Percentiles rank a stretch among this genome's conserved stretches.
These are phyloP conservation scores for Alaudala cheleensis DNA, from an alignment of 2,113 vertebrate species.

Conservation along the genomic window DNA sequence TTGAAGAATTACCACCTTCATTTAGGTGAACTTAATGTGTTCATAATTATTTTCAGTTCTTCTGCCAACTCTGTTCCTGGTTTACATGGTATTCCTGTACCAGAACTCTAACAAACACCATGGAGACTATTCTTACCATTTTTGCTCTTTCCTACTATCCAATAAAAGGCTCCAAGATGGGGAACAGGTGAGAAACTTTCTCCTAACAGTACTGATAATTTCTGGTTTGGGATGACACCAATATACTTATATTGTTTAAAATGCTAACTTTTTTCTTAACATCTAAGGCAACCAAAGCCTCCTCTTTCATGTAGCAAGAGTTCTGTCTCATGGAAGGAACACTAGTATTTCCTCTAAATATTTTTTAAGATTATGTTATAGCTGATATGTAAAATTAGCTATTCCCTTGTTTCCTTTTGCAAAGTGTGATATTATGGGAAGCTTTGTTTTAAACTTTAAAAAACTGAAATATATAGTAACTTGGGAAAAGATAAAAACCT, in stretches of 20 bases:
- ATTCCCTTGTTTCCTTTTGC: neutral
- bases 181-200: constrained; percentile 80
- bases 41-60: constrained; percentile 77
- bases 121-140: constrained; percentile 85
- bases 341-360: neutral
- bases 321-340: neutral
- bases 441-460: neutral
- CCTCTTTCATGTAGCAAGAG: neutral
- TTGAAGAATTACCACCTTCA: neutral
- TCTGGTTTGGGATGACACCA: neutral
- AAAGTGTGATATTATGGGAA: neutral
- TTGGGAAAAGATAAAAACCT: neutral
- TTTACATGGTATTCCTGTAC: constrained; percentile 97
- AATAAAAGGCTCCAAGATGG: constrained; percentile 78
- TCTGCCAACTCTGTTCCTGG: constrained; percentile 95
- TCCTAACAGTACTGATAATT: neutral
- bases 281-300: neutral
- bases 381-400: neutral
- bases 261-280: neutral
- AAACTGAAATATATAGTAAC: neutral
- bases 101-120: constrained; percentile 93
- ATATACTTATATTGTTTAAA: neutral
- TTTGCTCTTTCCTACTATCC: constrained; percentile 91
- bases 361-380: neutral
- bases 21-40: neutral